Conservation (phyloP, 2,113 vertebrate genomes). For the Ammodytes marinus region DNA sequence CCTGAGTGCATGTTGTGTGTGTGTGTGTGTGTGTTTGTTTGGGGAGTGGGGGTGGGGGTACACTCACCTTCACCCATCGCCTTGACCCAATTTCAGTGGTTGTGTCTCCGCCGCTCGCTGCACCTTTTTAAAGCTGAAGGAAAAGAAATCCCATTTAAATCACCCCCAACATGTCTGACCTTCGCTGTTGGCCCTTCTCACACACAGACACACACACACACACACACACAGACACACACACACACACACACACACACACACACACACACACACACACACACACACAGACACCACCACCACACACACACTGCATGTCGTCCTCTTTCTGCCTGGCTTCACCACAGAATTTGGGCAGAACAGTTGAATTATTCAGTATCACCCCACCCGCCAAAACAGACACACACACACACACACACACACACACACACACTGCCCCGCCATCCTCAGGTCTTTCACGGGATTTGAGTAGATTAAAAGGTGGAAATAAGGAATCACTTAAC, state of each 20-base stretch:
- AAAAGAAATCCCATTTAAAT: constrained; percentile 68
- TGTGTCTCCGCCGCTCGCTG: constrained; percentile 44
- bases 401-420: constrained; percentile 29
- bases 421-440: constrained; percentile 17
- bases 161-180: constrained; percentile 67
- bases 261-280: constrained; percentile 31
- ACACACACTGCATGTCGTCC: constrained; percentile 64
- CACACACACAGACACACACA: constrained; percentile 13
- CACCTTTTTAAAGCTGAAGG: constrained; percentile 61
- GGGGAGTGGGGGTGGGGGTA: constrained; percentile 23
- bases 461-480: constrained; percentile 30
- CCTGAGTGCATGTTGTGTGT: constrained; percentile 8
- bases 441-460: constrained; percentile 13
- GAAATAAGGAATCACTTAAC: constrained; percentile 12
- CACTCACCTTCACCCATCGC: constrained; percentile 75
- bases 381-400: constrained; percentile 26
- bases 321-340: constrained; percentile 79
- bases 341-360: constrained; percentile 73
- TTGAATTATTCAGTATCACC: constrained; percentile 81
- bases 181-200: constrained; percentile 49
- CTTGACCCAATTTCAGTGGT: constrained; percentile 73
- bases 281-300: constrained; percentile 41
- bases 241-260: constrained; percentile 23
- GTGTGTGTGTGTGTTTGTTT: constrained; percentile 41
- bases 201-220: constrained; percentile 21